Conservation (phyloP, 2,113 vertebrate genomes). For the Litocranius walleri region DNA sequence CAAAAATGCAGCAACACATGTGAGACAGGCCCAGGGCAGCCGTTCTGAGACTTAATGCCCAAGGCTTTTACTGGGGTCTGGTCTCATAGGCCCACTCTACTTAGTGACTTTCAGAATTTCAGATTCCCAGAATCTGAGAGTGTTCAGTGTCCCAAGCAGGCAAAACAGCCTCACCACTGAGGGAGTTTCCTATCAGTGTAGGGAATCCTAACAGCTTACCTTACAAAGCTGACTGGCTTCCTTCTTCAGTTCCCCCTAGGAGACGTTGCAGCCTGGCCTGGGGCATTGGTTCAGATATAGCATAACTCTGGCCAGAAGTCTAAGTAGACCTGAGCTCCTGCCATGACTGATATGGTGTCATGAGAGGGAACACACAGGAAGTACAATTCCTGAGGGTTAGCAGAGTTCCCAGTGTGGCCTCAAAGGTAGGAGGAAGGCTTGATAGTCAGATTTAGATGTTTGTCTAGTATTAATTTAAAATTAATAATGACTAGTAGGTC, state of each 20-base stretch:
- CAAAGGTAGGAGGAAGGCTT: neutral
- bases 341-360: neutral
- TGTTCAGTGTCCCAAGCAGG: neutral
- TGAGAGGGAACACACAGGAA: neutral
- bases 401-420: neutral
- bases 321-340: neutral
- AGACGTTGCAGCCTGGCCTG: neutral
- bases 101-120: neutral
- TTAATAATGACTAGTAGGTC: conserved; percentile 56
- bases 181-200: neutral
- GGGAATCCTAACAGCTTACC: neutral
- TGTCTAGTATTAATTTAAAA: conserved; percentile 50
- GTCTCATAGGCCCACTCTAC: neutral
- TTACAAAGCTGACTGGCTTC: neutral
- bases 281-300: neutral
- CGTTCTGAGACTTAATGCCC: neutral
- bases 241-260: neutral
- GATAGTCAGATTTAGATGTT: neutral
- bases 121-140: neutral
- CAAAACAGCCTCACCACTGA: neutral
- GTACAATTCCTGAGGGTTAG: neutral
- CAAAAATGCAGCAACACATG: neutral
- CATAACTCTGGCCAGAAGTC: neutral
- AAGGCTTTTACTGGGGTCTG: neutral
- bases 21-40: neutral